These are phyloP conservation scores for Echeneis naucrates DNA, from an alignment of 2,797 vertebrate species.

Conservation along the genomic window DNA sequence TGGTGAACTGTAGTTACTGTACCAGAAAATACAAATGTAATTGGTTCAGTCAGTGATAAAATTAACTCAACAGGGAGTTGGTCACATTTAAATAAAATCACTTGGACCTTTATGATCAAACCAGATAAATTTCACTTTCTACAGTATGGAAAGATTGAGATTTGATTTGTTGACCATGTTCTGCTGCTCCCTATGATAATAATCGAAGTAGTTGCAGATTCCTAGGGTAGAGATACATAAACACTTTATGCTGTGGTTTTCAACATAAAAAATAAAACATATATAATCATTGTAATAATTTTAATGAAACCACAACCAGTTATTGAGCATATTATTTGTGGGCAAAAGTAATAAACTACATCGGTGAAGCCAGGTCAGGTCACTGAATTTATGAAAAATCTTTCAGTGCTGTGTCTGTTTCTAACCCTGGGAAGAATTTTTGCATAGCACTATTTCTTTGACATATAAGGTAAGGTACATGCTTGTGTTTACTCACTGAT, in stretches of 20 bases:
- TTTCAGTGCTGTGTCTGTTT: background rate
- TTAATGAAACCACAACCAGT: slow-evolving; percentile 1
- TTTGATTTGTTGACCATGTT: background rate
- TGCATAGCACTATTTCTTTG: slow-evolving; percentile 23
- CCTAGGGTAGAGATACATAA: background rate
- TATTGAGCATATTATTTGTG: slow-evolving; percentile 11
- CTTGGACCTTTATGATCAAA: too few species aligned
- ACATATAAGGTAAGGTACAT: slow-evolving; percentile 9
- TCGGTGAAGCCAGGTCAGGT: background rate
- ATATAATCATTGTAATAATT: background rate
- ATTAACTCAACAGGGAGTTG: too few species aligned
- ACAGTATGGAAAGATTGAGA: too few species aligned
- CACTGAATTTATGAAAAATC: background rate
- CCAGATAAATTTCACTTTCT: too few species aligned
- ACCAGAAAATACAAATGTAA: too few species aligned
- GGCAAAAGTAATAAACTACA: slow-evolving; percentile 16
- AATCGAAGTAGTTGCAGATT: background rate
- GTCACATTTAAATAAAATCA: too few species aligned
- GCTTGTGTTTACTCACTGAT: slow-evolving; percentile 49
- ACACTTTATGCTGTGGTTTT: background rate
- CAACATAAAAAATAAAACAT: background rate
- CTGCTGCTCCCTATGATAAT: background rate
- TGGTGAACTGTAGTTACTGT: too few species aligned
- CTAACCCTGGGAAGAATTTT: slow-evolving; percentile 2
- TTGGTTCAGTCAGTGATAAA: too few species aligned